Percentiles rank a stretch among this genome's conserved stretches.
Conservation (phyloP, 2,888 invertebrate genomes). For the Trichogramma dendrolimi region DNA sequence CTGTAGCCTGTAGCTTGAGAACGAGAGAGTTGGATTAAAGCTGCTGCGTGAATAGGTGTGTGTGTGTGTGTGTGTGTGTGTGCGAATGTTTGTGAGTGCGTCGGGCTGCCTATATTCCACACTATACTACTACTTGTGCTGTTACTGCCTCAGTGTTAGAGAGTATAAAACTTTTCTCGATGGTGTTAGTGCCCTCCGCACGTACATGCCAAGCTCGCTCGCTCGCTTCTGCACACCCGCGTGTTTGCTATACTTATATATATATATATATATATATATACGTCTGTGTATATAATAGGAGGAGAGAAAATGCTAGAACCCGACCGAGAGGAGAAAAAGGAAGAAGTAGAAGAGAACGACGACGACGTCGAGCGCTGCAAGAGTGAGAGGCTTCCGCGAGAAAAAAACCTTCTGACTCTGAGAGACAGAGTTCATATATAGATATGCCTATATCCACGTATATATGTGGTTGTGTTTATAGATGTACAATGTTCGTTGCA, state of each 20-base stretch:
- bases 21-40: constrained; percentile 25
- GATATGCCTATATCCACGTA: not conserved
- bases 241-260: no score
- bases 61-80: constrained; percentile 35
- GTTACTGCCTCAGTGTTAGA: constrained; percentile 38
- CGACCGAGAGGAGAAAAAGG: constrained; percentile 31
- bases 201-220: not conserved
- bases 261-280: no score
- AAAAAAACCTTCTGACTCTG: no score
- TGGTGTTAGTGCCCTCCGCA: constrained; percentile 42
- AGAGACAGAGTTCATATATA: constrained; percentile 7
- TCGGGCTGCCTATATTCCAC: constrained; percentile 19
- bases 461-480: not conserved
- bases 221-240: not conserved
- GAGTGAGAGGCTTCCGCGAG: constrained; percentile 14
- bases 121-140: constrained; percentile 18
- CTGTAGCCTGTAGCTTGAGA: not conserved
- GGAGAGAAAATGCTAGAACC: constrained; percentile 38
- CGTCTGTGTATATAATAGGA: no score
- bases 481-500: no score
- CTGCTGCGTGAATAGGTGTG: constrained; percentile 12
- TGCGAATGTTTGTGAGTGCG: constrained; percentile 27
- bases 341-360: constrained; percentile 19
- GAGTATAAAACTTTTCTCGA: constrained; percentile 51
- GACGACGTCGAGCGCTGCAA: not conserved